Evolutionary conservation across 1,140 invertebrate genomes (phyloP), one percentile per base, ranked within the genome.

Genomic region (Nasonia vitripennis): DNA sequence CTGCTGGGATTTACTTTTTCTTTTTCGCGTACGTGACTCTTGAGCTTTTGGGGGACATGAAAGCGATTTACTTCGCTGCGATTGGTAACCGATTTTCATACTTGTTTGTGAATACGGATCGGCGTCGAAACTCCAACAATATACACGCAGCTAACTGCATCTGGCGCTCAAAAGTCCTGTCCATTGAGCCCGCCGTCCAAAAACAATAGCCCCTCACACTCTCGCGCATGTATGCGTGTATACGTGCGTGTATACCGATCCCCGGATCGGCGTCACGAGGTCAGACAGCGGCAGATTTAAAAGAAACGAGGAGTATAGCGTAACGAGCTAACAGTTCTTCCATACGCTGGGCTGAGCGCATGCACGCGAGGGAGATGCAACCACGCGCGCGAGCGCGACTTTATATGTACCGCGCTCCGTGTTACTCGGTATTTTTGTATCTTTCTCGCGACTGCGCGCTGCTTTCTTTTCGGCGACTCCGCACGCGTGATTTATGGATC

Each of bases 311-410:
- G 41, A 81, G 41, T 41, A 27, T 51, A 74, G 71, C 48, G 31
- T 55, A 45, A 78, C 37, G 74, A 67, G 48, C 78, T 85, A 85
- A 81, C 78, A 85, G 84, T 85, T 85, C 78, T 85, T 85, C 78
- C 68, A 67, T n/a, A 74, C 48, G 68, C 83, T 79, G 48, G 0
- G 77, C n/a, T 78, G 77, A 77, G 34, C 82, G 34, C 37, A 55
- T 45, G 23, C 31, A 34, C 31, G 45, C 41, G 68, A 71, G 68
- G 68, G 51, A 34, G 62, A 83, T 67, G 67, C 45, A 48, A 51
- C 71, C 70, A 75, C 48, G 14, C 45, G 82, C 62, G 82, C 41
- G 20, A 5, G 34, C 62, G 20, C n/a, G 34, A 27, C 34, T 83
- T 77, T 17, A 70, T 71, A 81, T 67, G 48, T 62, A 62, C 20